Conservation (phyloP, 2,797 vertebrate species). For the Oryzias sinensis region DNA sequence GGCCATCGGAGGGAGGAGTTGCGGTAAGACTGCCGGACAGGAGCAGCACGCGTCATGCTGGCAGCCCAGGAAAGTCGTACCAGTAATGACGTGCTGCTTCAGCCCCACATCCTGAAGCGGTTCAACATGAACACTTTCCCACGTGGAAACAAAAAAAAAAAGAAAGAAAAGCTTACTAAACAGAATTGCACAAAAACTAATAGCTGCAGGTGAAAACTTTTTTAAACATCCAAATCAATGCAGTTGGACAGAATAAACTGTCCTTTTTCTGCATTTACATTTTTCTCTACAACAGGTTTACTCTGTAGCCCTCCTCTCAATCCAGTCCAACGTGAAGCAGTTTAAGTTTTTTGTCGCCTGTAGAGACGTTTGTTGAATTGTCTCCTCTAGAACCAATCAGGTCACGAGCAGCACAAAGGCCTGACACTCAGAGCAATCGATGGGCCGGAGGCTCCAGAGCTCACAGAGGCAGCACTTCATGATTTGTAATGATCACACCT, state of each 20-base stretch:
- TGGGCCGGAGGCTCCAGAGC: not conserved
- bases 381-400: too few species aligned
- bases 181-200: not conserved
- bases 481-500: not conserved
- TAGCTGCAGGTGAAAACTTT: too few species aligned
- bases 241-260: too few species aligned
- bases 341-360: too few species aligned
- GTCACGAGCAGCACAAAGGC: too few species aligned
- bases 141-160: not conserved
- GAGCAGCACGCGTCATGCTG: not conserved
- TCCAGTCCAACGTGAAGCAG: too few species aligned
- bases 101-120: not conserved
- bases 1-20: not conserved
- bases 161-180: not conserved
- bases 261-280: too few species aligned
- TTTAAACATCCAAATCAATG: too few species aligned
- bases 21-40: not conserved
- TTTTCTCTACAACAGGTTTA: too few species aligned
- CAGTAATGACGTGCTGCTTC: conserved; percentile 3
- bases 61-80: not conserved
- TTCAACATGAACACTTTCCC: not conserved
- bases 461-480: conserved; percentile 27
- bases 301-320: too few species aligned
- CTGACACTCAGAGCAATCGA: not conserved
- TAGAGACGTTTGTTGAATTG: too few species aligned